Evolutionary conservation across 2,888 invertebrate species (phyloP).

Genomic region (Gastrophysa polygoni): DNA sequence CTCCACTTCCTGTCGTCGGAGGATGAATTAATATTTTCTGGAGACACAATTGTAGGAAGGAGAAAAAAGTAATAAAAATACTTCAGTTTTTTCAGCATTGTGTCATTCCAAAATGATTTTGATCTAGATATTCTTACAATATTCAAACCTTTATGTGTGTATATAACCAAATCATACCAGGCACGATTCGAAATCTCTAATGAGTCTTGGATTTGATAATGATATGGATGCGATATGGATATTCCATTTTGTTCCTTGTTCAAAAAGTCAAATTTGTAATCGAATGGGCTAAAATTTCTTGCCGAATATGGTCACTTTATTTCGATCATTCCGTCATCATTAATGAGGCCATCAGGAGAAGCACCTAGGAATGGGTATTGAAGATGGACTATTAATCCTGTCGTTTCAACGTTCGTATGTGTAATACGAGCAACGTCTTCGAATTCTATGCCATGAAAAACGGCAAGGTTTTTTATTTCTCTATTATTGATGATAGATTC

Average conservation of each 20-base stretch:
- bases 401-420: too few relatives aligned
- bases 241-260: conserved; percentile 1
- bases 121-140: conserved; percentile 7
- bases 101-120: background rate
- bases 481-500: too few relatives aligned
- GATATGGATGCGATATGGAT: too few relatives aligned
- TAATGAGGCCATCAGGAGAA: background rate
- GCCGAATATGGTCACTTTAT: conserved; percentile 8
- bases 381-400: background rate
- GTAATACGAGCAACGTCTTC: too few relatives aligned
- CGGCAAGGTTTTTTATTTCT: too few relatives aligned
- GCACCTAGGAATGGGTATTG: background rate
- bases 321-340: background rate
- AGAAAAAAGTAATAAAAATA: conserved; percentile 1
- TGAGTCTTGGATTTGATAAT: conserved; percentile 13
- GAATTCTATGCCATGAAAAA: too few relatives aligned
- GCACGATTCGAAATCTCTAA: conserved; percentile 4
- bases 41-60: conserved; percentile 1
- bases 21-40: background rate
- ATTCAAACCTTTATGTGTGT: conserved; percentile 10
- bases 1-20: background rate
- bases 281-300: background rate
- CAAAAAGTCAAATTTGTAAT: conserved; percentile 12
- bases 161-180: conserved; percentile 15
- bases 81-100: background rate